phyloP scores from a whole-genome alignment of 2,888 invertebrate species.

The Lasioglossum malachurum region DNA sequence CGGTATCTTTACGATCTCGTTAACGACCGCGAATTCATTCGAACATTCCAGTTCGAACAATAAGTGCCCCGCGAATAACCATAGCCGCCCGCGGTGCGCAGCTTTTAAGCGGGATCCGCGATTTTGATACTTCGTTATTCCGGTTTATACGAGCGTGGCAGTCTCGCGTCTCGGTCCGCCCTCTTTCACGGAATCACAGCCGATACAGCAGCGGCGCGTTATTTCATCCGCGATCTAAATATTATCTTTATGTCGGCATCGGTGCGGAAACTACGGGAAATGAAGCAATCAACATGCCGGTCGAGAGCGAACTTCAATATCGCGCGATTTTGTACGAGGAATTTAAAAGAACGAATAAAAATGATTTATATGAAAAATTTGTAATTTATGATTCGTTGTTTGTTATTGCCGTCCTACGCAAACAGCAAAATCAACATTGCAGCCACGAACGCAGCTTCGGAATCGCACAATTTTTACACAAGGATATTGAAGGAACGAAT shows the following conservation, averaged over 20 bases:
- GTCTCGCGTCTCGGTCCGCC: background rate
- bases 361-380: background rate
- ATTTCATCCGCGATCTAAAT: background rate
- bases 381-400: background rate
- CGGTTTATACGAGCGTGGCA: constrained; percentile 37
- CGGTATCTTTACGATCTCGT: constrained; percentile 45
- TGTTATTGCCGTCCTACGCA: background rate
- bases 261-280: background rate
- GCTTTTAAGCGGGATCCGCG: background rate
- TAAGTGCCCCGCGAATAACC: constrained; percentile 12
- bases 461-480: background rate
- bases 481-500: background rate
- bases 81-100: background rate
- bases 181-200: background rate
- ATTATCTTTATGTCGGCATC: background rate
- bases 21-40: constrained; percentile 33
- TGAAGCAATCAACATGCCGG: background rate
- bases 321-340: background rate
- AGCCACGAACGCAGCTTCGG: background rate
- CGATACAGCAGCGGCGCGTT: background rate
- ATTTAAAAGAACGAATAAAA: background rate
- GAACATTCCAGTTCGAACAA: constrained; percentile 7
- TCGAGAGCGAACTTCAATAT: background rate
- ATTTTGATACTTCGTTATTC: constrained; percentile 31
- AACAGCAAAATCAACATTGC: background rate